Conservation (phyloP, 1,140 invertebrate species). For the Drosophila yakuba region DNA sequence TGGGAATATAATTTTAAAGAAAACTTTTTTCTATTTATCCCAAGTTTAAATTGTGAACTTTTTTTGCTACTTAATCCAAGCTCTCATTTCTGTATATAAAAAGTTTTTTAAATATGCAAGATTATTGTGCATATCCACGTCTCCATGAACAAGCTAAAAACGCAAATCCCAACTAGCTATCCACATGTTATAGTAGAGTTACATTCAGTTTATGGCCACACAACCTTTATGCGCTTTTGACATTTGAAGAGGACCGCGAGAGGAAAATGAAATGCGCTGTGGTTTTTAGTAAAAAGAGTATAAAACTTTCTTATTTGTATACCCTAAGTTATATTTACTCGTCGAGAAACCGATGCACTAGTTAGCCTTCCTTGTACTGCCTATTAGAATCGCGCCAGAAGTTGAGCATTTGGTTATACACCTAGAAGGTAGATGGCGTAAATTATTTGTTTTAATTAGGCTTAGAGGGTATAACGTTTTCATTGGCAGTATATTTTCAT, state of each 20-base stretch:
- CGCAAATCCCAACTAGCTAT: constrained; percentile 3
- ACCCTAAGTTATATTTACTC: constrained; percentile 3
- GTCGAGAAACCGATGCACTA: neutral
- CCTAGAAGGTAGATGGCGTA: neutral
- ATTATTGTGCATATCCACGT: constrained; percentile 11
- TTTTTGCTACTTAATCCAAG: neutral
- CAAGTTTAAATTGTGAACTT: neutral
- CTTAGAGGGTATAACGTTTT: constrained; percentile 43
- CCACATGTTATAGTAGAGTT: constrained; percentile 9
- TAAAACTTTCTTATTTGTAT: constrained; percentile 19
- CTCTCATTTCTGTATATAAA: neutral
- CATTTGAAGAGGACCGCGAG: constrained; percentile 49
- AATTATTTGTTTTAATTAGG: constrained; percentile 19
- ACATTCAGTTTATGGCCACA: constrained; percentile 40
- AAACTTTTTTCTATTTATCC: too few species aligned
- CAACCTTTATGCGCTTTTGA: constrained; percentile 61
- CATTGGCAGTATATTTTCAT: neutral
- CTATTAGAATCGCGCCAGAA: neutral
- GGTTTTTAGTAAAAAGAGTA: constrained; percentile 21
- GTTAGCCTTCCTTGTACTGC: neutral
- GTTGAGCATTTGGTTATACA: neutral
- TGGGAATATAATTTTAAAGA: too few species aligned
- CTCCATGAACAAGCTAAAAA: constrained; percentile 7
- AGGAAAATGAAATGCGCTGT: constrained; percentile 17
- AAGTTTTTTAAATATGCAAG: constrained; percentile 11